Base-by-base conservation (phyloP, 2,888 invertebrate genomes). In the Palloptera scutellata region DNA sequence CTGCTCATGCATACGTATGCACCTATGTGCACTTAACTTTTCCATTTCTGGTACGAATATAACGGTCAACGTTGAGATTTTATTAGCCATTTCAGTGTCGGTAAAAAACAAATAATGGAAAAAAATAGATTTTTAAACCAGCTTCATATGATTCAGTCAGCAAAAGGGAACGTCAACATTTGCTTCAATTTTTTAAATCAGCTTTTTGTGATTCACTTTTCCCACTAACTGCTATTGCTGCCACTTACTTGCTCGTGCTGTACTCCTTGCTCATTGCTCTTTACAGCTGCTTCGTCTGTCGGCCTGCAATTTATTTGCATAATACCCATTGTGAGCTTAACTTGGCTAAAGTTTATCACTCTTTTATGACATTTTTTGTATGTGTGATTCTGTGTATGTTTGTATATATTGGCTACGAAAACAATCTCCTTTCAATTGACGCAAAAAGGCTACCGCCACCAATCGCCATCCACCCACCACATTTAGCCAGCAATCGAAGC, bases 31-130 rank as follows among this genome's bases (percentile, higher is more conserved):
- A 48, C 10, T 48, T 15, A 48, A 48, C 5, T 76, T 78, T 76
- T 78, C 78, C 78, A 76, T 73, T 76, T 77, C 77, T 77, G 30
- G 30, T 6, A 30, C 77, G 76, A 78, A 76, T 78, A 74, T 74
- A 76, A 78, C 77, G 78, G 77, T 78, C 76, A 76, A 76, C 15
- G 78, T 78, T 76, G 74, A 78, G 77, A 78, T 78, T 78, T 78
- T 78, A 78, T 78, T 78, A 78, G 78, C 76, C 78, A 78, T 78
- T 78, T 78, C 77, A 78, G 77, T 77, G 78, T 76, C 74, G 73
- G 76, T 71, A 70, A 6, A 30, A 67, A 72, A 76, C 66, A 66
- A 51, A 19, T 40, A 67, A 52, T 5, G 10, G 13, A 11, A 54
- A 54, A 12, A 48, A 48, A 4, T 3, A 64, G 45, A 43, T 40